A percentile compares a stretch with the other conserved stretches of the same genome.
phyloP scores from a whole-genome alignment of 2,888 invertebrate genomes.

The Dicranocentrus wangi region DNA sequence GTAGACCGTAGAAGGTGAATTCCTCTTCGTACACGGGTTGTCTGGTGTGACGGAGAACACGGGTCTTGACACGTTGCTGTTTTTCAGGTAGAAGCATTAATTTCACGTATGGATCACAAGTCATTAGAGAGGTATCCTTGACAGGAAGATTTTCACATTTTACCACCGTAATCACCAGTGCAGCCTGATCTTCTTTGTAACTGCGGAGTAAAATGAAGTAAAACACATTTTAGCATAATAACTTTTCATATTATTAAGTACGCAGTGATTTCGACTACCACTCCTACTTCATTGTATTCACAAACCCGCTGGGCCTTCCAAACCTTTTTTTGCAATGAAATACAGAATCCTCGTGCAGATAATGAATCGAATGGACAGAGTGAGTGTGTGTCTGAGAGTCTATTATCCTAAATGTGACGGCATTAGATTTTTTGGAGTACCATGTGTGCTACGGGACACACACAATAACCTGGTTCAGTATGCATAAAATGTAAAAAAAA shows the following conservation, averaged over 20 bases:
- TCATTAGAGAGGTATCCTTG: conserved; percentile 85
- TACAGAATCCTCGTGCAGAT: too few species aligned
- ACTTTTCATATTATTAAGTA: too few species aligned
- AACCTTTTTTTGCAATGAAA: background rate
- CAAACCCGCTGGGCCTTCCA: background rate
- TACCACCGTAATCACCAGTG: conserved; percentile 92
- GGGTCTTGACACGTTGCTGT: conserved; percentile 96
- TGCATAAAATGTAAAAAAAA: too few species aligned
- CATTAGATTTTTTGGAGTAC: too few species aligned
- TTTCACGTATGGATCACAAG: conserved; percentile 97
- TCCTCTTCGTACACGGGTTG: conserved; percentile 99
- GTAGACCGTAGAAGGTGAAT: conserved; percentile 97
- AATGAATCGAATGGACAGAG: too few species aligned
- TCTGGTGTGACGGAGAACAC: conserved; percentile 95
- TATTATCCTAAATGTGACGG: too few species aligned
- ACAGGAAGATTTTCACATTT: conserved; percentile 91
- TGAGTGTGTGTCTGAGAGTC: too few species aligned
- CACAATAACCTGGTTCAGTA: too few species aligned
- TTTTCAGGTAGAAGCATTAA: conserved; percentile 97
- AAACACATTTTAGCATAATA: too few species aligned
- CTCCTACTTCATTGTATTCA: too few species aligned
- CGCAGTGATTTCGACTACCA: too few species aligned
- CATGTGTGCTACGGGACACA: too few species aligned
- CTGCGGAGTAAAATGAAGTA: conserved; percentile 77
- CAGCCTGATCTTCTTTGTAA: conserved; percentile 91